Conservation (phyloP, 1,140 invertebrate species). For the Yoshiicerus persimilis region DNA sequence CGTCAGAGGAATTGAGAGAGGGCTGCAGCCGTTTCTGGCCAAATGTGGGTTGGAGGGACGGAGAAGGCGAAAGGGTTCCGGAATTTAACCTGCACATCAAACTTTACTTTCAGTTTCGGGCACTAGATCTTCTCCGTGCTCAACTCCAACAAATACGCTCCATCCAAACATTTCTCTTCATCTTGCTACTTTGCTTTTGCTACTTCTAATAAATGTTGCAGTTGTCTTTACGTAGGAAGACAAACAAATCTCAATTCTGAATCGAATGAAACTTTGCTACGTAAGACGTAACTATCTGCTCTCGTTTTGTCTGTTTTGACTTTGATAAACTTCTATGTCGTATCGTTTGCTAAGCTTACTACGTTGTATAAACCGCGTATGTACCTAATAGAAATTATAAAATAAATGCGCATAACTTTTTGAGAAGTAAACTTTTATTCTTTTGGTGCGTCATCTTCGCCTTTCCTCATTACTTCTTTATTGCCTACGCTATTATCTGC, state of each 20-base stretch:
- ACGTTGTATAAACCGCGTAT: too few relatives aligned
- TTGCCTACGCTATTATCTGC: neutral
- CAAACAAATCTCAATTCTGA: neutral
- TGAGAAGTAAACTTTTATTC: neutral
- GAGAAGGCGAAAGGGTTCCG: neutral
- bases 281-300: too few relatives aligned
- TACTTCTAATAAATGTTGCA: neutral
- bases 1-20: neutral
- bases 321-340: too few relatives aligned
- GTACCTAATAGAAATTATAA: too few relatives aligned
- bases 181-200: neutral
- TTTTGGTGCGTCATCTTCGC: neutral
- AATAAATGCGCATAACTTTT: too few relatives aligned
- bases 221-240: too few relatives aligned
- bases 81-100: neutral
- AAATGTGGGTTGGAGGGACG: neutral
- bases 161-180: neutral
- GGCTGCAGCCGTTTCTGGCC: neutral
- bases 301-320: too few relatives aligned
- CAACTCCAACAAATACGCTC: neutral
- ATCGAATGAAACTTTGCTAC: neutral
- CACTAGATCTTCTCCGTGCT: constrained; percentile 13
- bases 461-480: neutral
- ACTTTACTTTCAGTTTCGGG: neutral
- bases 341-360: too few relatives aligned